Evolutionary conservation across 2,113 vertebrate species (phyloP).

Genomic region (Caranx ignobilis): DNA sequence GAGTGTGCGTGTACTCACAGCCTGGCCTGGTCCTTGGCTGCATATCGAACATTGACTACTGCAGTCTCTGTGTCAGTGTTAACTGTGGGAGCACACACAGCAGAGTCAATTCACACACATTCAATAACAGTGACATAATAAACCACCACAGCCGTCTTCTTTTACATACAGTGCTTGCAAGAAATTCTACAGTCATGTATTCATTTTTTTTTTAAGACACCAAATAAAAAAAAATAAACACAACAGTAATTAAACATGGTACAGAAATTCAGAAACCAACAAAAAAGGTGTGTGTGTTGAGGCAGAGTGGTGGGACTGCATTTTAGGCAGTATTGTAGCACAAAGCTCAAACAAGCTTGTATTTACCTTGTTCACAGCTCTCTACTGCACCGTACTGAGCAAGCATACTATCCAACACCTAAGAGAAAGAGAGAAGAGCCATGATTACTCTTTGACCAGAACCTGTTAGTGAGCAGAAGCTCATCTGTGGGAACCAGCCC

Average conservation of each 20-base stretch:
- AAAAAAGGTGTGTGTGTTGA: neutral
- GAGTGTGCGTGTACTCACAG: conserved; percentile 87
- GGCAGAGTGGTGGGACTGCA: neutral
- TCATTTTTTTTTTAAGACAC: neutral
- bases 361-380: conserved; percentile 82
- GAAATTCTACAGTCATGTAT: neutral
- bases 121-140: conserved; percentile 6
- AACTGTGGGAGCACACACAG: conserved; percentile 82
- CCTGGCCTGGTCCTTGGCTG: conserved; percentile 96
- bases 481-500: conserved; percentile 42
- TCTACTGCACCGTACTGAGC: conserved; percentile 80
- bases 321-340: neutral
- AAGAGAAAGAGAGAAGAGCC: conserved; percentile 4
- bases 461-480: conserved; percentile 36
- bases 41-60: conserved; percentile 97
- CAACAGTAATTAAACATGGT: neutral
- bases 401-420: conserved; percentile 80
- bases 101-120: conserved; percentile 35
- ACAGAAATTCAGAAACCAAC: neutral
- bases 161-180: neutral
- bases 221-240: neutral
- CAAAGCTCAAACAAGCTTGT: neutral
- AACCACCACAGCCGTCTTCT: neutral
- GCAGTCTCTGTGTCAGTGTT: conserved; percentile 99
- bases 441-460: conserved; percentile 43